A percentile compares a stretch with the other conserved stretches of the same genome.
Conservation (phyloP, 2,888 invertebrate species). For the Litoditis marina region DNA sequence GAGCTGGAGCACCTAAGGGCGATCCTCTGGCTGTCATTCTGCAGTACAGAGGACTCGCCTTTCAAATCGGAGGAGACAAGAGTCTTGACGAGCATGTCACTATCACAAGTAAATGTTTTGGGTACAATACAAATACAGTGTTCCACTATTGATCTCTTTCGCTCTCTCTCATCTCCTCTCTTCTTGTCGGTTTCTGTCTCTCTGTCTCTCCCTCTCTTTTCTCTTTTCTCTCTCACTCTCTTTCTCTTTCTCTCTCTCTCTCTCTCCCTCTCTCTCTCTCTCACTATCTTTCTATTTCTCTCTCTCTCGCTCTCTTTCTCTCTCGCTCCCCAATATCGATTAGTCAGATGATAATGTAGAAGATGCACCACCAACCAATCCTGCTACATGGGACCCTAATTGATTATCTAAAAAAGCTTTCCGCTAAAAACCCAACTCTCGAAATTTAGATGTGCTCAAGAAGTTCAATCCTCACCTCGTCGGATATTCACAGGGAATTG, state of each 20-base stretch:
- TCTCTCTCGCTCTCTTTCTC: no score
- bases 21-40: constrained; percentile 46
- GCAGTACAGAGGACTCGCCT: constrained; percentile 50
- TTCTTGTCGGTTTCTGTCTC: no score
- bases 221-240: not conserved
- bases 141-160: not conserved
- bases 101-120: constrained; percentile 41
- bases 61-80: constrained; percentile 47
- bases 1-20: constrained; percentile 43
- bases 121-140: no score
- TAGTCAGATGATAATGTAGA: no score
- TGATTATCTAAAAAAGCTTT: no score
- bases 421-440: not conserved
- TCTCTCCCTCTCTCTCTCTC: no score
- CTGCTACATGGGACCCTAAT: no score
- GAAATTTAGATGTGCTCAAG: constrained; percentile 69
- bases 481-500: constrained; percentile 61
- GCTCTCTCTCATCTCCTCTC: no score
- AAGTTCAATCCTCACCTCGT: constrained; percentile 73
- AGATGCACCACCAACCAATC: no score
- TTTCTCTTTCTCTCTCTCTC: not conserved
- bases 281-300: no score
- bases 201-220: no score
- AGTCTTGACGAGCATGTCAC: constrained; percentile 45
- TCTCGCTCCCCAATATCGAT: no score